Conservation (phyloP, 2,888 invertebrate genomes). For the Hylaea fasciaria region DNA sequence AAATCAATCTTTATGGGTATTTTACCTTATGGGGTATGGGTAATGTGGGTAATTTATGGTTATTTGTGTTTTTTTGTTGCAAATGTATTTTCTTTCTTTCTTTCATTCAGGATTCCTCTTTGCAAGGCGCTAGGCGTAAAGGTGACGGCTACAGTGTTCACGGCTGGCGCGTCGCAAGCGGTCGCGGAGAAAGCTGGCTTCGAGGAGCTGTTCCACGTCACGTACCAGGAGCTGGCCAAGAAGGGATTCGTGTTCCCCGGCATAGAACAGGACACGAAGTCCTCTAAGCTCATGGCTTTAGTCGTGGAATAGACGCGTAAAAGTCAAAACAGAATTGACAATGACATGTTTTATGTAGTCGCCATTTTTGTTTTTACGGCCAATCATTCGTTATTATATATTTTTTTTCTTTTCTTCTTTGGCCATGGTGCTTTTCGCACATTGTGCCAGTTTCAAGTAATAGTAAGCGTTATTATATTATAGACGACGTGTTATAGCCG, state of each 20-base stretch:
- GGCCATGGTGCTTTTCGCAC: too few relatives aligned
- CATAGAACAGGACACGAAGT: constrained; percentile 69
- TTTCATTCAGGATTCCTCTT: constrained; percentile 70
- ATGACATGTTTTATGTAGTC: too few relatives aligned
- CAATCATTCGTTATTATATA: too few relatives aligned
- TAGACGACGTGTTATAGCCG: too few relatives aligned
- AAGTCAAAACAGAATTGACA: too few relatives aligned
- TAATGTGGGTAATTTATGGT: too few relatives aligned
- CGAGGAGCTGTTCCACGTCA: constrained; percentile 66
- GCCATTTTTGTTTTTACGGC: too few relatives aligned
- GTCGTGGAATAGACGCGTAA: constrained; percentile 62
- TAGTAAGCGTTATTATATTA: too few relatives aligned
- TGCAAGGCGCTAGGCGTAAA: constrained; percentile 78
- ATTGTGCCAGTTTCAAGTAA: too few relatives aligned
- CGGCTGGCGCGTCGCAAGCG: constrained; percentile 79
- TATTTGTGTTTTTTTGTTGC: background rate
- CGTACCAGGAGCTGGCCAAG: constrained; percentile 75
- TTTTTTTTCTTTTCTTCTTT: too few relatives aligned
- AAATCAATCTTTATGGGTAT: too few relatives aligned
- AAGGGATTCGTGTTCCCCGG: constrained; percentile 73
- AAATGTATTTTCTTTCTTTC: background rate
- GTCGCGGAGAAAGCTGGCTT: constrained; percentile 82
- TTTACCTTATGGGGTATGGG: too few relatives aligned
- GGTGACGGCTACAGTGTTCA: constrained; percentile 81
- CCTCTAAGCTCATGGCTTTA: constrained; percentile 77